Percentiles rank a stretch among this genome's conserved stretches.
These are phyloP conservation scores for Tinamus guttatus DNA, from an alignment of 2,113 vertebrate species.

Conservation along the genomic window DNA sequence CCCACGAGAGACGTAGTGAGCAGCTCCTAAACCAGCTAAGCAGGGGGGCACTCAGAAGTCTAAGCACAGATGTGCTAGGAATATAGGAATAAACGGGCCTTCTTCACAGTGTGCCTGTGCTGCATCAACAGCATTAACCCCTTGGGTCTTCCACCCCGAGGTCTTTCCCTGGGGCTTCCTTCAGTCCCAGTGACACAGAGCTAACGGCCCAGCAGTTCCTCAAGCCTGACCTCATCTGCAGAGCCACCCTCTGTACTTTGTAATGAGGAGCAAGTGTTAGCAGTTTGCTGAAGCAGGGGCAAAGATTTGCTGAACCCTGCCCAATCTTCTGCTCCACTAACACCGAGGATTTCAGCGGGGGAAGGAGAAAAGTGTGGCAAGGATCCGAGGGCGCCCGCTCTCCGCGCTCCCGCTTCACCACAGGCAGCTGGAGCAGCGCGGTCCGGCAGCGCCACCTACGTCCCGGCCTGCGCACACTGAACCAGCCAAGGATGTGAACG, in stretches of 20 bases:
- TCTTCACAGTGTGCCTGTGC: neutral
- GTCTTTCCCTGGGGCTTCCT: neutral
- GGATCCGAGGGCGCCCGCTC: neutral
- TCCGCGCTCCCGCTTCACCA: neutral
- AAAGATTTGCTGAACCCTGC: neutral
- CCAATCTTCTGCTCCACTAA: neutral
- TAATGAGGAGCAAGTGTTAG: neutral
- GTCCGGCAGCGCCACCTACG: constrained; percentile 63
- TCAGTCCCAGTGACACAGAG: rapidly evolving
- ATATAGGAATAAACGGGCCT: neutral
- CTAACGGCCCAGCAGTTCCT: rapidly evolving
- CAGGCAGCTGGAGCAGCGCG: rapidly evolving
- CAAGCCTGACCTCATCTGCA: neutral
- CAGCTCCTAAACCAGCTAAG: neutral
- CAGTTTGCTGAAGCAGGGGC: neutral
- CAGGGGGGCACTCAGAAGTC: rapidly evolving
- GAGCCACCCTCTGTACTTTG: neutral
- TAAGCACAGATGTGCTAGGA: neutral
- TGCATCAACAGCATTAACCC: neutral
- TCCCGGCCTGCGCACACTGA: neutral
- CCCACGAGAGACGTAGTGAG: neutral
- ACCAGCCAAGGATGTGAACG: neutral
- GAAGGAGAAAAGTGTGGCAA: neutral
- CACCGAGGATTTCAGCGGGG: neutral
- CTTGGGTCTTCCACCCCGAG: neutral